These are phyloP conservation scores for Halcyon badia DNA, from an alignment of 2,797 vertebrate species.

Conservation along the genomic window DNA sequence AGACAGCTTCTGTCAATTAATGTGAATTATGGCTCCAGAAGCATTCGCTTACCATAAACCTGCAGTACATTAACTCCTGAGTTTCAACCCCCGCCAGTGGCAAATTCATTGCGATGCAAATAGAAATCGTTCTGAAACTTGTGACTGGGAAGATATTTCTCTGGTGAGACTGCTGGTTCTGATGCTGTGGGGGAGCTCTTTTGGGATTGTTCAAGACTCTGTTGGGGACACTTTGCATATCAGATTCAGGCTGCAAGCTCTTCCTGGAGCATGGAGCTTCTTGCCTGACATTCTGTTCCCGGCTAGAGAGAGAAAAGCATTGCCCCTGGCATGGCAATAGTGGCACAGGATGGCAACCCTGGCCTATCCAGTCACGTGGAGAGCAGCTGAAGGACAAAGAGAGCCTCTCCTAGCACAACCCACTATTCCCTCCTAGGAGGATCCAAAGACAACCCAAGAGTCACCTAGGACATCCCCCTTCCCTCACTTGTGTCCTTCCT, in stretches of 20 bases:
- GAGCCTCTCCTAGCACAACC: not conserved
- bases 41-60: conserved; percentile 22
- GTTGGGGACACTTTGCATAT: rapidly evolving
- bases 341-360: not conserved
- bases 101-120: conserved; percentile 45
- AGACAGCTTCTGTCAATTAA: conserved; percentile 67
- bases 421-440: not conserved
- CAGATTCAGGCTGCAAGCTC: not conserved
- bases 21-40: conserved; percentile 53
- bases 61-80: conserved; percentile 56
- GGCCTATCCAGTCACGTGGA: rapidly evolving
- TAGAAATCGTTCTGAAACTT: not conserved
- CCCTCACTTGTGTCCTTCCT: not conserved
- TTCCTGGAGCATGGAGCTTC: not conserved
- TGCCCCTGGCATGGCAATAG: not conserved
- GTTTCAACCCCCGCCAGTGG: conserved; percentile 17
- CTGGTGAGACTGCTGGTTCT: not conserved
- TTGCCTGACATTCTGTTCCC: not conserved
- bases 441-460: not conserved
- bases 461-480: rapidly evolving
- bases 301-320: not conserved
- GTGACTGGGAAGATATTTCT: not conserved
- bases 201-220: not conserved
- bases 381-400: not conserved
- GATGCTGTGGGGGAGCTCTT: not conserved